Conservation (phyloP, 2,888 invertebrate species). For the Ennomos quercinarius region DNA sequence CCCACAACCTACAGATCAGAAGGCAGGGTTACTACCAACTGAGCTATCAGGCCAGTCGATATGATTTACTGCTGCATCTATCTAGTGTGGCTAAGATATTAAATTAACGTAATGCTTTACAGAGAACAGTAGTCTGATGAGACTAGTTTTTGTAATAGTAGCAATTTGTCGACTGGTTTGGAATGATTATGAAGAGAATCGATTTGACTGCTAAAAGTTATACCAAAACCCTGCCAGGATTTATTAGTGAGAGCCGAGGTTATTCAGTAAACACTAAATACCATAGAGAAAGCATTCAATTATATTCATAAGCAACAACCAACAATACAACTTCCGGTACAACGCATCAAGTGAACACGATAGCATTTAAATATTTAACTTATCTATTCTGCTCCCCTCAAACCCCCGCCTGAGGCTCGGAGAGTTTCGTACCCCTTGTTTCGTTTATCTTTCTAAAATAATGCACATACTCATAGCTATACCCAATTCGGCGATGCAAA, state of each 20-base stretch:
- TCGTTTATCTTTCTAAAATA: background rate
- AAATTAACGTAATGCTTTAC: constrained; percentile 11
- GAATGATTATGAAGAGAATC: background rate
- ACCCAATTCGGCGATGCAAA: constrained; percentile 7
- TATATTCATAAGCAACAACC: too few species aligned
- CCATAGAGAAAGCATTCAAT: too few species aligned
- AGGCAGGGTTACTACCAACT: too few species aligned
- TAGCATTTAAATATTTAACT: background rate
- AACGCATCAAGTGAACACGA: background rate
- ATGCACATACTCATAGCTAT: background rate
- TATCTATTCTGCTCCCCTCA: background rate
- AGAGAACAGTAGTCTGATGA: constrained; percentile 22
- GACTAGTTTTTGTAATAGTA: constrained; percentile 1
- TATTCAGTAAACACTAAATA: too few species aligned
- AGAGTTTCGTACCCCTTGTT: too few species aligned
- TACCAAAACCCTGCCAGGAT: too few species aligned
- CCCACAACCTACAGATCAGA: too few species aligned
- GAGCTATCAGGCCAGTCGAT: too few species aligned
- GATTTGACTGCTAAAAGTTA: background rate
- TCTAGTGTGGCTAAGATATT: constrained; percentile 1
- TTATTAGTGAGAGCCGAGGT: too few species aligned
- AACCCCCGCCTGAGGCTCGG: background rate
- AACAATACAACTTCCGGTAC: too few species aligned
- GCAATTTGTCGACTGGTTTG: constrained; percentile 2
- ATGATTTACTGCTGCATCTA: too few species aligned